A percentile compares a stretch with the other conserved stretches of the same genome.
phyloP scores from a whole-genome alignment of 2,113 vertebrate species.

The Rostratula benghalensis region DNA sequence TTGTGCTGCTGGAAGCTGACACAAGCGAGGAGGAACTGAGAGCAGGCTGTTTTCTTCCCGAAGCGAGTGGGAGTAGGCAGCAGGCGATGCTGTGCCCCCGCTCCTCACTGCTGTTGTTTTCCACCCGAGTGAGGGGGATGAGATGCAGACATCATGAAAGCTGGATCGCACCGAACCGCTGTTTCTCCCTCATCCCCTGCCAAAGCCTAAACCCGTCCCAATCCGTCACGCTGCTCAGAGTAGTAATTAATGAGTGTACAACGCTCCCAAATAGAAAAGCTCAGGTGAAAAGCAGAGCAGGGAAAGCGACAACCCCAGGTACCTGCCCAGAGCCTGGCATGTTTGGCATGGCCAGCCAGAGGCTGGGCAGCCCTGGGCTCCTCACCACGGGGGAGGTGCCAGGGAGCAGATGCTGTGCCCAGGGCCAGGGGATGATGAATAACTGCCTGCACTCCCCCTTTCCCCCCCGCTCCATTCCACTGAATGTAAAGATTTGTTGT shows the following conservation, averaged over 20 bases:
- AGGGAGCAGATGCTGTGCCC: not conserved
- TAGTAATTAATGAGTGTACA: not conserved
- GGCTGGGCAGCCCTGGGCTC: not conserved
- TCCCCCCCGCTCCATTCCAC: not conserved
- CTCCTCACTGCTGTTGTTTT: constrained; percentile 1
- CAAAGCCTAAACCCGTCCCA: not conserved
- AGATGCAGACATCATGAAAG: not conserved
- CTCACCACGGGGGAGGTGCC: not conserved
- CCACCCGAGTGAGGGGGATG: not conserved
- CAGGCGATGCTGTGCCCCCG: not conserved
- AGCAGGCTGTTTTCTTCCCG: constrained; percentile 23
- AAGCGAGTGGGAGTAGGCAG: not conserved
- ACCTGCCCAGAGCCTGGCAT: fast-evolving
- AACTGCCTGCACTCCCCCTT: not conserved
- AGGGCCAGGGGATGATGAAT: not conserved
- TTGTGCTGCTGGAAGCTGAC: not conserved
- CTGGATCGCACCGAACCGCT: not conserved
- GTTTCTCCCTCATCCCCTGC: not conserved
- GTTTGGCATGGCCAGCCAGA: not conserved
- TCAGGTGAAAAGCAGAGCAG: not conserved
- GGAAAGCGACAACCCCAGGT: not conserved
- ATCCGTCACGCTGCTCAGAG: not conserved
- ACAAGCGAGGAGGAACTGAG: not conserved
- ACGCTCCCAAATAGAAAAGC: not conserved
- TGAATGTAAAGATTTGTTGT: not conserved